Base-by-base conservation (phyloP, 2,888 invertebrate species). In the Andricus curvator region DNA sequence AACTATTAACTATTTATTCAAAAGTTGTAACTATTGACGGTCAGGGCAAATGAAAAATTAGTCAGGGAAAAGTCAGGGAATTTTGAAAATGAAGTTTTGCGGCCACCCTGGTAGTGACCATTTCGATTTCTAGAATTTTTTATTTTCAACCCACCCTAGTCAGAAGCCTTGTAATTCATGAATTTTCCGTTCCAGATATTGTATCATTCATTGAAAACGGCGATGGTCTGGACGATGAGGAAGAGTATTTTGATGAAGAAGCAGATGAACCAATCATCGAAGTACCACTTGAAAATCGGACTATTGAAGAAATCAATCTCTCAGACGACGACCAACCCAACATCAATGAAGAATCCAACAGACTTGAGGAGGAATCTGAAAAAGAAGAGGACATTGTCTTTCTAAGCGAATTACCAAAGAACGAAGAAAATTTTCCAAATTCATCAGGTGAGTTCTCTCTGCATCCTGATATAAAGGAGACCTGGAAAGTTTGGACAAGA, bases 401-500 rank as follows among this genome's bases (percentile, higher is more conserved):
- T 11, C n/a, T 56, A 15, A n/a, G 37, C 2, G 74, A 74, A 56
- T 13, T n/a, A 25, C 48, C 29, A 51, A 68, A 5, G 5, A n/a
- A 33, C 5, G 25, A 70, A 15, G 33, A 56, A 33, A 20, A 33
- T 13, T 33, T 13, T 56, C 5, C 3, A 1, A 11, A 15, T 17
- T 17, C 48, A 25, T 17, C 48, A 20, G 11, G 4, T 4, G 13
- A 25, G 25, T 1, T 29, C 25, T 33, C 13, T 33, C 13, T 74
- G 15, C 74, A 56, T 56, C 74, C 74, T 3, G 56, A 74, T 13
- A 51, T 74, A 9, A 56, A 13, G n/a, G 74, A 74, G 20, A 74
- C 56, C 1, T 74, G 56, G 56, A 74, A 51, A n/a, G 9, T 56
- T n/a, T 74, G 74, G 74, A 74, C 74, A 3, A 74, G 74, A 8